Base-by-base conservation (phyloP, 2,113 vertebrate species). In the Xiphophorus maculatus region DNA sequence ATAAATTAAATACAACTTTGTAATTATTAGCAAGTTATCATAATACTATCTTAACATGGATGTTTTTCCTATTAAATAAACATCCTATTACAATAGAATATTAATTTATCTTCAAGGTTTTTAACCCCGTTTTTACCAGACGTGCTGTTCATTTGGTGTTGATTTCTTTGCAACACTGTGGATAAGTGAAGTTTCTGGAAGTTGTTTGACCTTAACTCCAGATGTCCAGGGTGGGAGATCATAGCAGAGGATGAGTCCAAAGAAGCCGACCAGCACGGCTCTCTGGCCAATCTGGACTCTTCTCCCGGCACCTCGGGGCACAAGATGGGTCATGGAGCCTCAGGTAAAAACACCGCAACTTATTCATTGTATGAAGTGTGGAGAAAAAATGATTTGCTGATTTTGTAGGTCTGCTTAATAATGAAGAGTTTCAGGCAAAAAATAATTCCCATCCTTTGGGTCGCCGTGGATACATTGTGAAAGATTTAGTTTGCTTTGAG, bases 221-320 rank as follows among this genome's bases (percentile, higher is more conserved):
- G 74, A 62, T 30, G 35, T 28, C 85, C 83, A 99, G 98, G 96
- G 69, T 99, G 96, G 96, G 97, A 98, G 86, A 91, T 99, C 17
- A 96, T 97, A 74, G 93, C 91, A 63, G 98, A 98, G 89, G 98
- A 95, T 82, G 96, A 97, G 88, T 93, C 94, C 5, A 97, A 97
- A 85, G 96, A 98, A 90, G 91, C 88, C 6, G 96, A 99, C 74
- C 96, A 95, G 84, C 95, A 97, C 3, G 92, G 95, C 60, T 95
- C 92, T 0, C 88, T 97, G 74, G 93, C 92, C 61, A 93, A 95
- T 87, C 89, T 95, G 90, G 94, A 96, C 82, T 96, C 95, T 51
- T 95, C 94, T 15, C 94, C 96, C 1, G 95, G 94, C 73, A 95
- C 95, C 63, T 95, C 95, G 0, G 95, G 93, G 22, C 94, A 95